Evolutionary conservation across 1,140 invertebrate genomes (phyloP), one percentile per base, ranked within the genome.

Genomic region (Drosophila chauvacae): DNA sequence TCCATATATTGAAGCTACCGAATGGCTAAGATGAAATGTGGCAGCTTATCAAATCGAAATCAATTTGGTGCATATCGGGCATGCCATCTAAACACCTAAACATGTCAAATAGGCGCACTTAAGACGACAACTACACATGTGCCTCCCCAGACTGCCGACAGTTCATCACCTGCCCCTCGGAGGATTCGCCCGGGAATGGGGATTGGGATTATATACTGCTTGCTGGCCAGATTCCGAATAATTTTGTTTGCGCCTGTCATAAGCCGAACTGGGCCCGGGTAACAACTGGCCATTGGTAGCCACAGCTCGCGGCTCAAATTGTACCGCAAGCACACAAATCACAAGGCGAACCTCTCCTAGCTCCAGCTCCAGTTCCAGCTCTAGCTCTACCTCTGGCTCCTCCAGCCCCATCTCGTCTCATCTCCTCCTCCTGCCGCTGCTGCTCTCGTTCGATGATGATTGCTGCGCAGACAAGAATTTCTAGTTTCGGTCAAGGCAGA

Each of bases 181-280:
- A 23, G 71, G 41, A 64, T 37, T 60, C 28, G 20, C 4, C n/a
- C 44, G 45, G 44, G 50, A 6, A 23, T 20, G 26, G 26, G 26
- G 47, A 35, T 45, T 35, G 58, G 78, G 71, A 81, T 74, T 79
- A 51, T 51, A 51, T 30, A 63, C 70, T 45, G 59, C 45, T 39
- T 50, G 39, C 26, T 30, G 30, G 45, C 60, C 41, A 35, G 63
- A 55, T 70, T 68, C 63, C 39, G 88, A 88, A 88, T 90, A 88
- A 90, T 88, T 88, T 88, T 88, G 84, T 90, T 88, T 88, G 81
- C 84, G 84, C 84, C 84, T 88, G 84, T 88, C 84, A 90, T 90
- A 88, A 90, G 81, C 62, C 44, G 57, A 78, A 77, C 62, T 80
- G 63, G 68, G 84, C 18, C 45, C 45, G 53, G 45, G 55, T 60